Evolutionary conservation across 2,797 vertebrate genomes (phyloP).

Genomic region (Pachyuromys duprasi): DNA sequence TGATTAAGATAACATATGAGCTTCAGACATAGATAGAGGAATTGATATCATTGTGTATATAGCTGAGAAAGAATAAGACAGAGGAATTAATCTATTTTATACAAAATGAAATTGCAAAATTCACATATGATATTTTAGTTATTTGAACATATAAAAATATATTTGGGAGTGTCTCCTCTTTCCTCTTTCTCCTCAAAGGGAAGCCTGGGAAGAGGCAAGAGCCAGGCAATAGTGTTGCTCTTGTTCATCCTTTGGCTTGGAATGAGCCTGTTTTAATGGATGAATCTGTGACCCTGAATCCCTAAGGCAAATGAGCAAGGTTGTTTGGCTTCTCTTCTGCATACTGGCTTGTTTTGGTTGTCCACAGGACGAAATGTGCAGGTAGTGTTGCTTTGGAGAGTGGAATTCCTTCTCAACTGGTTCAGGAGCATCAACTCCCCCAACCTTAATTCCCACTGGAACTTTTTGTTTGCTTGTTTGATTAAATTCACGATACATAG

Average conservation of each 20-base stretch:
- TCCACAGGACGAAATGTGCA: slow-evolving; percentile 5
- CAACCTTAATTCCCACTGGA: neutral
- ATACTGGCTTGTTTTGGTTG: neutral
- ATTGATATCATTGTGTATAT: neutral
- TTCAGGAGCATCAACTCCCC: neutral
- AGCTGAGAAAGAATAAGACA: neutral
- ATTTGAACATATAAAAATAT: slow-evolving; percentile 55
- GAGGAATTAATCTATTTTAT: slow-evolving; percentile 10
- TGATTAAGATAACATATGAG: slow-evolving; percentile 12
- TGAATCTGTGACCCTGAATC: slow-evolving; percentile 62
- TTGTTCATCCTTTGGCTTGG: slow-evolving; percentile 25
- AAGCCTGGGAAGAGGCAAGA: slow-evolving; percentile 17
- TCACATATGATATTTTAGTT: neutral
- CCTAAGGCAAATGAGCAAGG: slow-evolving; percentile 61
- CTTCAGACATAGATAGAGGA: slow-evolving; percentile 16
- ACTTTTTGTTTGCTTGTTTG: neutral
- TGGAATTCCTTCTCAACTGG: slow-evolving; percentile 16
- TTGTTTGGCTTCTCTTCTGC: slow-evolving; percentile 51
- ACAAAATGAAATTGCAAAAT: slow-evolving; percentile 4
- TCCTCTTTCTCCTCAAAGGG: slow-evolving; percentile 27
- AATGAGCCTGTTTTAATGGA: neutral
- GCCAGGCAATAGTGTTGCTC: neutral
- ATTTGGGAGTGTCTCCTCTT: neutral
- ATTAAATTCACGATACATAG: neutral
- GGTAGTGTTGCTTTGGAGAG: neutral